phyloP scores from a whole-genome alignment of 2,797 vertebrate species.

The Carcharodon carcharias region DNA sequence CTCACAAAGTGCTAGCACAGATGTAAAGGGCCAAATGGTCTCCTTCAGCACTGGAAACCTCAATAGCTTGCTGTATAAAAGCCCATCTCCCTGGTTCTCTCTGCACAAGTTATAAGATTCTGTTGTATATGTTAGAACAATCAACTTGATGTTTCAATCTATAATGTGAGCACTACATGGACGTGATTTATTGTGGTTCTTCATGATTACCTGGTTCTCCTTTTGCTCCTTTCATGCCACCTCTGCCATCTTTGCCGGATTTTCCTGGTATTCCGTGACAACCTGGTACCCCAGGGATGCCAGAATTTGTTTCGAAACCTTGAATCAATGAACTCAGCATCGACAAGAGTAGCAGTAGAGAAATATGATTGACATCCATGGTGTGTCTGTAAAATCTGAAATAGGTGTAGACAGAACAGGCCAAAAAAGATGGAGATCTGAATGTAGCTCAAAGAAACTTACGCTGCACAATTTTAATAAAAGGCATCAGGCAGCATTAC shows the following conservation, averaged over 20 bases:
- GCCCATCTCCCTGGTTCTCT: background rate
- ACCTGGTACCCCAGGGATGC: conserved; percentile 65
- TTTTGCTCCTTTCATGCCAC: conserved; percentile 65
- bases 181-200: background rate
- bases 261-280: conserved; percentile 51
- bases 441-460: background rate
- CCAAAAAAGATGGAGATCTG: too few relatives aligned
- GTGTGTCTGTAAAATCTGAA: background rate
- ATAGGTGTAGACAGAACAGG: background rate
- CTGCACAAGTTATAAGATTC: background rate
- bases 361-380: conserved; percentile 37
- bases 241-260: conserved; percentile 64
- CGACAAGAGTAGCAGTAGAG: conserved; percentile 47
- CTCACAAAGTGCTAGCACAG: background rate
- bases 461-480: background rate
- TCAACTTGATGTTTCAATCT: background rate
- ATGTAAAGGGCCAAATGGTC: background rate
- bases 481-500: background rate
- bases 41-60: background rate
- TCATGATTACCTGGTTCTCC: conserved; percentile 62
- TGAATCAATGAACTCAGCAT: conserved; percentile 31
- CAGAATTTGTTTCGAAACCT: conserved; percentile 45
- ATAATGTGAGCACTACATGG: background rate
- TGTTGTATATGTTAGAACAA: background rate
- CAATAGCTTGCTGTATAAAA: background rate